Percentiles rank a stretch among this genome's conserved stretches.
Evolutionary conservation across 2,797 vertebrate genomes (phyloP).

Genomic region (Adrianichthys oophorus): DNA sequence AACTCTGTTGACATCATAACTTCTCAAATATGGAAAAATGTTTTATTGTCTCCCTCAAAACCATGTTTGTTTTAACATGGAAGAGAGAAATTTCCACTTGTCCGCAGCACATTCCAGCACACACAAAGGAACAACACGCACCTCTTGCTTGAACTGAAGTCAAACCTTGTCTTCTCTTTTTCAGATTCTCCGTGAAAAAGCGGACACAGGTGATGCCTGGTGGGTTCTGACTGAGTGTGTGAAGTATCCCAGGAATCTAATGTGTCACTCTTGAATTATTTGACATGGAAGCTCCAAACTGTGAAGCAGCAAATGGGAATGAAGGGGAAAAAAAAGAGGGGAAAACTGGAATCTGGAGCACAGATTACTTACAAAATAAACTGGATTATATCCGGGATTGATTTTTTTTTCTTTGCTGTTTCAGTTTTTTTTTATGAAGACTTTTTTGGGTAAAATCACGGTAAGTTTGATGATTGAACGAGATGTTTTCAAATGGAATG

Average conservation of each 20-base stretch:
- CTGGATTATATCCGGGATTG: too few species aligned
- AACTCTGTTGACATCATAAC: constrained; percentile 38
- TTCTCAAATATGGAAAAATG: constrained; percentile 68
- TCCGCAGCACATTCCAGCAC: constrained; percentile 66
- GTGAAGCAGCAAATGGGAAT: constrained; percentile 40
- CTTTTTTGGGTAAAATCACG: neutral
- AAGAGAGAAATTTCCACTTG: constrained; percentile 76
- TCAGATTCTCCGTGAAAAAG: constrained; percentile 26
- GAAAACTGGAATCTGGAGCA: neutral
- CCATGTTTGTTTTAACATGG: constrained; percentile 65
- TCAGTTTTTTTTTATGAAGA: constrained; percentile 6
- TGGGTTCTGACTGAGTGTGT: constrained; percentile 23
- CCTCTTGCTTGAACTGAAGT: constrained; percentile 33
- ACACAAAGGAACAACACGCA: constrained; percentile 45
- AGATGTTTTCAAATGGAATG: neutral
- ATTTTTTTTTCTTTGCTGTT: neutral
- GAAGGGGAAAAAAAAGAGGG: neutral
- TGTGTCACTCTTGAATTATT: constrained; percentile 46
- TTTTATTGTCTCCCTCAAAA: constrained; percentile 61
- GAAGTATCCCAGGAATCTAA: constrained; percentile 61
- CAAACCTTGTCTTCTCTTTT: constrained; percentile 27
- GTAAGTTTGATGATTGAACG: constrained; percentile 2
- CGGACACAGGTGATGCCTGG: constrained; percentile 36
- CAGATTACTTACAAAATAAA: too few species aligned
- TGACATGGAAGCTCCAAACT: constrained; percentile 54